Percentiles rank a stretch among this genome's conserved stretches.
Evolutionary conservation across 1,140 invertebrate genomes (phyloP).

Genomic region (Spodoptera frugiperda): DNA sequence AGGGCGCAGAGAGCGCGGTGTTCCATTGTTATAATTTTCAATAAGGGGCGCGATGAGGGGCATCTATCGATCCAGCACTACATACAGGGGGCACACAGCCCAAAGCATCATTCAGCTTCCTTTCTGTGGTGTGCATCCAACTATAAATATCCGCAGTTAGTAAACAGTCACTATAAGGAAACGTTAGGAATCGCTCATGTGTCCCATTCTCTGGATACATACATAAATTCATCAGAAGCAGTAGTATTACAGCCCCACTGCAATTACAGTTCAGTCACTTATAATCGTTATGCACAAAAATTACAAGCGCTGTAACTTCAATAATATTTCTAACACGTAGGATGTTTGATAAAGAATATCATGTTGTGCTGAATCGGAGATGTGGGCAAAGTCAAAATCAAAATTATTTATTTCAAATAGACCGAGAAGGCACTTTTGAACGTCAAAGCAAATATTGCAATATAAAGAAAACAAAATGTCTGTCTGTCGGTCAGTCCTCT

Average conservation of each 20-base stretch:
- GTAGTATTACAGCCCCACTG: background rate
- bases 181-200: constrained; percentile 43
- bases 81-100: constrained; percentile 58
- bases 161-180: constrained; percentile 56
- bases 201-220: background rate
- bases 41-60: constrained; percentile 85
- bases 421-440: too few relatives aligned
- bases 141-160: constrained; percentile 71
- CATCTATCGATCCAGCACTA: constrained; percentile 75
- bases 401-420: too few relatives aligned
- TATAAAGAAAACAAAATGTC: too few relatives aligned
- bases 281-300: too few relatives aligned
- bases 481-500: too few relatives aligned
- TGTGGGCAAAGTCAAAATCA: too few relatives aligned
- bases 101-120: constrained; percentile 65
- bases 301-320: too few relatives aligned
- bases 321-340: too few relatives aligned
- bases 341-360: too few relatives aligned
- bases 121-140: constrained; percentile 75
- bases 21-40: constrained; percentile 86
- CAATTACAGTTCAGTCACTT: too few relatives aligned
- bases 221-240: background rate
- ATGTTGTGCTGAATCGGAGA: too few relatives aligned
- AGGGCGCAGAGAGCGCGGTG: constrained; percentile 76
- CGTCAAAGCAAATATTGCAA: too few relatives aligned